Percentiles rank a stretch among this genome's conserved stretches.
Conservation (phyloP, 2,888 invertebrate genomes). For the Drosophila atroscutellata region DNA sequence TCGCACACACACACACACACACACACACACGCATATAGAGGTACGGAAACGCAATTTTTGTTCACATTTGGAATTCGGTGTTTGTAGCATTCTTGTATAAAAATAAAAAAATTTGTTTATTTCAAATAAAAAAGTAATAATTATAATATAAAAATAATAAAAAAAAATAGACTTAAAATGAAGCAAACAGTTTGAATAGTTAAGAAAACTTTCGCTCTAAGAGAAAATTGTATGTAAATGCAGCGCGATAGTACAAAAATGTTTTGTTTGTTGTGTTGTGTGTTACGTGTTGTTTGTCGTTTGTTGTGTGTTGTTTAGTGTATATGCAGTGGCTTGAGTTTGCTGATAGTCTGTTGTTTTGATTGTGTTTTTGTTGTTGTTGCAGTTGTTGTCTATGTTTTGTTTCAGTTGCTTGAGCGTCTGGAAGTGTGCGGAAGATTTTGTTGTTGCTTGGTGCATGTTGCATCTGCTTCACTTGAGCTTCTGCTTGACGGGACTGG, state of each 20-base stretch:
- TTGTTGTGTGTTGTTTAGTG: not conserved
- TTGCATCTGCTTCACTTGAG: slow-evolving; percentile 61
- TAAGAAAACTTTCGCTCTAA: slow-evolving; percentile 32
- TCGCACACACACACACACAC: not conserved
- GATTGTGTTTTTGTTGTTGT: slow-evolving; percentile 31
- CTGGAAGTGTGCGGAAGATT: slow-evolving; percentile 75
- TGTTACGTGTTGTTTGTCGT: not conserved
- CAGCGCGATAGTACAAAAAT: slow-evolving; percentile 39
- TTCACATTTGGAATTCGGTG: slow-evolving; percentile 31
- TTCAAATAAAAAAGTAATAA: slow-evolving; percentile 45
- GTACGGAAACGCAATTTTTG: slow-evolving; percentile 31
- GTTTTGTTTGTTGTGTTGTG: slow-evolving; percentile 16
- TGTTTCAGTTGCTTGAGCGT: slow-evolving; percentile 46
- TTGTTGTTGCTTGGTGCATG: slow-evolving; percentile 51
- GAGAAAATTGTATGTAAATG: slow-evolving; percentile 50
- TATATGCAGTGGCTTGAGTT: slow-evolving; percentile 32
- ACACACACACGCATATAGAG: not conserved
- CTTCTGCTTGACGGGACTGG: slow-evolving; percentile 78
- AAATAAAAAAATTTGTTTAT: slow-evolving; percentile 70
- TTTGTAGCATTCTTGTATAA: slow-evolving; percentile 58
- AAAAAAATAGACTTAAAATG: slow-evolving; percentile 51
- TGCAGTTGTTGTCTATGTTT: slow-evolving; percentile 20
- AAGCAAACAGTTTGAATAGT: slow-evolving; percentile 50
- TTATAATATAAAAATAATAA: slow-evolving; percentile 29
- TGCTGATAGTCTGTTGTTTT: slow-evolving; percentile 27